Conservation (phyloP, 2,888 invertebrate species). For the Limnephilus auricula region DNA sequence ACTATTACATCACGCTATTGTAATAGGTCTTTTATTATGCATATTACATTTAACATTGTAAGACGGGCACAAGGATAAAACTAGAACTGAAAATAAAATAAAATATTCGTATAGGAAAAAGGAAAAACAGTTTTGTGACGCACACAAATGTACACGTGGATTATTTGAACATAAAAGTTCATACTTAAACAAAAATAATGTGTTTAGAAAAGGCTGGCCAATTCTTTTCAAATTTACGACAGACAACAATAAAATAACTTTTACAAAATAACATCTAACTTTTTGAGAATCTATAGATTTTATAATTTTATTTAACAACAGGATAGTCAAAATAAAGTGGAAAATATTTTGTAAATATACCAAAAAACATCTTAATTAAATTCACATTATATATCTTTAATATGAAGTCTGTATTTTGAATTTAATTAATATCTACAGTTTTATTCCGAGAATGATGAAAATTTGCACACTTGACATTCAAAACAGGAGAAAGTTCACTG, state of each 20-base stretch:
- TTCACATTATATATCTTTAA: too few relatives aligned
- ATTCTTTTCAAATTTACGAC: background rate
- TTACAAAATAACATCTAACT: background rate
- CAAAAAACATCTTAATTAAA: too few relatives aligned
- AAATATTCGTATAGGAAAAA: too few relatives aligned
- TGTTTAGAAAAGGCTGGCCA: background rate
- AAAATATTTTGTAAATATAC: background rate
- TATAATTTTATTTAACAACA: background rate
- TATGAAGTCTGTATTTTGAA: too few relatives aligned
- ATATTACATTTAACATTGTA: background rate
- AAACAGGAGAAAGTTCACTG: too few relatives aligned
- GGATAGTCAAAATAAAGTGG: background rate
- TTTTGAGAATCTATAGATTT: background rate
- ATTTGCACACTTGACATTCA: too few relatives aligned
- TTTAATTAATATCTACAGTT: too few relatives aligned
- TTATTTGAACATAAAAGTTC: too few relatives aligned
- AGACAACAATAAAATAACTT: background rate
- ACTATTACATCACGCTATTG: background rate
- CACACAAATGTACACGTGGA: too few relatives aligned
- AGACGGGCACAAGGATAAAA: background rate
- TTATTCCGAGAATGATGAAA: too few relatives aligned
- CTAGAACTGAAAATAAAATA: background rate
- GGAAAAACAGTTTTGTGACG: too few relatives aligned
- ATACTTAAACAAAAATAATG: too few relatives aligned
- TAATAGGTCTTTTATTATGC: background rate